Base-by-base conservation (phyloP, 2,888 invertebrate genomes). In the Sarcophaga subvicina region DNA sequence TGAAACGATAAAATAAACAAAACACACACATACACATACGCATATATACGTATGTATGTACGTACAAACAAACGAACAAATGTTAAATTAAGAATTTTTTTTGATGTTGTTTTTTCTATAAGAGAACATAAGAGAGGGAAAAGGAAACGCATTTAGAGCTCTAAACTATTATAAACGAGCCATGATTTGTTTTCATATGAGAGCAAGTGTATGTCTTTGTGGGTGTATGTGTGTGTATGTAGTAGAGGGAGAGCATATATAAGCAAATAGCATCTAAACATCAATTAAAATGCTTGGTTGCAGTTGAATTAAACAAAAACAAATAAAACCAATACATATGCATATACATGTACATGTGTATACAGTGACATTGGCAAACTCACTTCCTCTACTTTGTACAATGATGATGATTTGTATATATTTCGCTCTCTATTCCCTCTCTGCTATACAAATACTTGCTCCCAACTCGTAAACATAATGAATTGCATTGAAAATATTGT, bases 251-350 rank as follows among this genome's bases (percentile, higher is more conserved):
- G 54, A 54, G 54, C 2, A 2, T n/a, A n/a, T 45, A 20, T 47
- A 20, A n/a, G 10, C n/a, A 67, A 8, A 11, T 45, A 67, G 62
- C 73, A 78, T 84, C 81, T 84, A 87, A 87, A 87, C 79, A 81
- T 82, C 81, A 87, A 87, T 87, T 87, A 82, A 82, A 84, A 87
- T 82, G 75, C 73, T 83, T 83, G 73, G 66, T 5, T 80, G 63
- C 63, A 76, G 47, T 77, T 47, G 63, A 77, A 81, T 81, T 76
- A 82, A 83, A 87, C 76, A 79, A 77, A 78, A 69, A 60, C 80
- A 80, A 79, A 76, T 75, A 84, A 59, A 70, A 14, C 75, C 64
- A 64, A 45, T 49, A 62, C 66, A 80, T 25, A 70, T 10, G 17
- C 54, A 54, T 0, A 54, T 14, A 54, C 17, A 54, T 54, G 49